Percentiles rank a stretch among this genome's conserved stretches.
phyloP scores from a whole-genome alignment of 2,888 invertebrate species.

The Acanthosepion esculentum region DNA sequence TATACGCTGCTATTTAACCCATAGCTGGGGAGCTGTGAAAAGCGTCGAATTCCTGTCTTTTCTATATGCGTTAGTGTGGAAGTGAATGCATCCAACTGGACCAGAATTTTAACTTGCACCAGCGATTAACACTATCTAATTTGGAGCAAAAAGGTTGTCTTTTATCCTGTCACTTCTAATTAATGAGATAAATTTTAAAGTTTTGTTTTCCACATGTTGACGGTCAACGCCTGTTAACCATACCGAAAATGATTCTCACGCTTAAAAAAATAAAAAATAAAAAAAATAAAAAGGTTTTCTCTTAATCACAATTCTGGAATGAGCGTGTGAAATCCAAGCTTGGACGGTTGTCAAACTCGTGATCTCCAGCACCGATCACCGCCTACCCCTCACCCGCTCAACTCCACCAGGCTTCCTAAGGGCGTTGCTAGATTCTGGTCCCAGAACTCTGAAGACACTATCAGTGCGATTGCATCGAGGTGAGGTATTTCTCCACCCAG shows the following conservation, averaged over 20 bases:
- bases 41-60: too few relatives aligned
- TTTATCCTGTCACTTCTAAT: background rate
- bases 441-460: background rate
- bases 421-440: background rate
- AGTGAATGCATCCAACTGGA: too few relatives aligned
- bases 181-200: background rate
- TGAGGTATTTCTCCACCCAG: background rate
- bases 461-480: background rate
- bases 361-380: background rate
- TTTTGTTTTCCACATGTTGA: conserved; percentile 18
- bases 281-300: background rate
- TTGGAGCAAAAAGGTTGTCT: background rate
- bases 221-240: background rate
- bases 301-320: background rate
- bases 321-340: background rate
- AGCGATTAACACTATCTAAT: background rate
- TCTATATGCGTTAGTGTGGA: too few relatives aligned
- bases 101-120: too few relatives aligned
- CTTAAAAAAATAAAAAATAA: background rate
- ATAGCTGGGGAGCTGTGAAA: too few relatives aligned
- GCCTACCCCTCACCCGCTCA: too few relatives aligned
- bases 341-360: background rate
- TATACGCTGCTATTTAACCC: too few relatives aligned
- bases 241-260: background rate
- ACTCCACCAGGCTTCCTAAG: background rate